Evolutionary conservation across 2,888 invertebrate genomes (phyloP).

Genomic region (Drosophila affinis): DNA sequence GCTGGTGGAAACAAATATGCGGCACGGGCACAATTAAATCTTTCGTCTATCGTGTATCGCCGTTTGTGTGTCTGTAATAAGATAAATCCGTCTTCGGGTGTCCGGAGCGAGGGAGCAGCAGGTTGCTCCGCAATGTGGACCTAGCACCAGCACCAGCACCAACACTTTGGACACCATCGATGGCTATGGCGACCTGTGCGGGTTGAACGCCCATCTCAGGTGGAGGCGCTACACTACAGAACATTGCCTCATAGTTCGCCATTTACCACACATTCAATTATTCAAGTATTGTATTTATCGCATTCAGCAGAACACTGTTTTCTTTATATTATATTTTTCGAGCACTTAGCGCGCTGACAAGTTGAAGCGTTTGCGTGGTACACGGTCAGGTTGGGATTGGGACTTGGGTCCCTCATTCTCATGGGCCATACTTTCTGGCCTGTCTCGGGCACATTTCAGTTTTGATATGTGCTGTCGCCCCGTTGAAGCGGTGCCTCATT

Average conservation of each 20-base stretch:
- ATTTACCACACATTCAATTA: background rate
- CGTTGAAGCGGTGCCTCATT: constrained; percentile 44
- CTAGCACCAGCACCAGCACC: too few species aligned
- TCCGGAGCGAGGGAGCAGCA: constrained; percentile 59
- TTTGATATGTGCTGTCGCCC: constrained; percentile 73
- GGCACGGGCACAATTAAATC: constrained; percentile 73
- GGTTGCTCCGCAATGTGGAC: constrained; percentile 57
- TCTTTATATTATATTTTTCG: constrained; percentile 42
- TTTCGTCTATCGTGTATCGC: constrained; percentile 55
- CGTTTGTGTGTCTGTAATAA: constrained; percentile 69
- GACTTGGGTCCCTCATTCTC: constrained; percentile 13
- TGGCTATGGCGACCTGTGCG: constrained; percentile 54
- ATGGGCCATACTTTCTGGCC: constrained; percentile 17
- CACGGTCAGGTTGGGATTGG: constrained; percentile 41
- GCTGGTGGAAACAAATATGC: constrained; percentile 61
- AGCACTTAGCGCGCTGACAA: constrained; percentile 80
- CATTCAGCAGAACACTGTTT: constrained; percentile 51
- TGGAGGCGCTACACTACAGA: constrained; percentile 63
- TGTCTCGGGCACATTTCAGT: constrained; percentile 59
- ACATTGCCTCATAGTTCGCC: constrained; percentile 59
- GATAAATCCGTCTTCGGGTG: constrained; percentile 69
- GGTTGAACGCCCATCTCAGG: constrained; percentile 72
- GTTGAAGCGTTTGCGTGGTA: constrained; percentile 75
- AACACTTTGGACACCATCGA: background rate
- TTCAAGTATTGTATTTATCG: constrained; percentile 31